These are phyloP conservation scores for Oncorhynchus nerka DNA, from an alignment of 2,113 vertebrate species.

Conservation along the genomic window DNA sequence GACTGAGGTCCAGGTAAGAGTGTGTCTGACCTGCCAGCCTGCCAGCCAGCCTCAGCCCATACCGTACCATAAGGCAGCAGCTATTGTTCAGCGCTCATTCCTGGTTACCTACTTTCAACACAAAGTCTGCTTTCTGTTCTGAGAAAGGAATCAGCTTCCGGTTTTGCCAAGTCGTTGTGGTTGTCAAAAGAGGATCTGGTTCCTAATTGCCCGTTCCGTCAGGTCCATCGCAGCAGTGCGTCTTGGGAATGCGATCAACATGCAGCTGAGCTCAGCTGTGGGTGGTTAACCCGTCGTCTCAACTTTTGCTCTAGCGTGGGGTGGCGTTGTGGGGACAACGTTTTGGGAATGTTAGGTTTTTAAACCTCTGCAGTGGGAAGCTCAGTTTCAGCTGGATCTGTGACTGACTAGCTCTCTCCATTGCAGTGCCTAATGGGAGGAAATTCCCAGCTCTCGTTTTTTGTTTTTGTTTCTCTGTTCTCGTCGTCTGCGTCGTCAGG, in stretches of 20 bases:
- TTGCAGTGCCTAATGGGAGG: constrained; percentile 73
- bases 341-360: constrained; percentile 66
- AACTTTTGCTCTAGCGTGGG: neutral
- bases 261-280: constrained; percentile 56
- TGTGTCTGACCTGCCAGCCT: constrained; percentile 40
- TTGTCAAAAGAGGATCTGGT: constrained; percentile 55
- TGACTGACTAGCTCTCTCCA: constrained; percentile 73
- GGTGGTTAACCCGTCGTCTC: constrained; percentile 34
- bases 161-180: constrained; percentile 71
- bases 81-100: constrained; percentile 13
- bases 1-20: constrained; percentile 54
- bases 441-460: constrained; percentile 61
- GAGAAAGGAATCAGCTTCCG: constrained; percentile 51
- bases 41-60: constrained; percentile 17
- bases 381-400: constrained; percentile 83
- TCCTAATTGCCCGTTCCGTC: constrained; percentile 7
- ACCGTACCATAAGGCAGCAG: neutral
- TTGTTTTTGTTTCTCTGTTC: constrained; percentile 31
- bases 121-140: constrained; percentile 64
- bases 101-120: constrained; percentile 59
- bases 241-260: constrained; percentile 47
- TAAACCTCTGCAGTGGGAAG: constrained; percentile 70
- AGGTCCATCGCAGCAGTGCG: constrained; percentile 50
- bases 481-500: constrained; percentile 40
- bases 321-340: constrained; percentile 31